phyloP scores from a whole-genome alignment of 2,888 invertebrate genomes.

The Harpalus rubripes region DNA sequence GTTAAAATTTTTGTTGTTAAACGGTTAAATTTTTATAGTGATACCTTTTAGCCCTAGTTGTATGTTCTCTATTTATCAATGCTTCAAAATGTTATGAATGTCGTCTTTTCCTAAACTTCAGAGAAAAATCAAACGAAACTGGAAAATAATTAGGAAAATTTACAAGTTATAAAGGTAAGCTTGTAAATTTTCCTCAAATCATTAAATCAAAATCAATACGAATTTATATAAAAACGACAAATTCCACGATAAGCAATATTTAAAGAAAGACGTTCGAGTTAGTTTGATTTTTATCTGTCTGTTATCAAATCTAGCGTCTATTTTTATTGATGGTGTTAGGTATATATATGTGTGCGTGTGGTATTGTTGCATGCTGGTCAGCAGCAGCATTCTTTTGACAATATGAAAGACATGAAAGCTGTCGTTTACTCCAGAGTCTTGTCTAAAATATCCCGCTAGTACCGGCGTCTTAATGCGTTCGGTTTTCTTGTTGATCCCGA shows the following conservation, averaged over 20 bases:
- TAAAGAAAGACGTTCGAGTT: slow-evolving; percentile 41
- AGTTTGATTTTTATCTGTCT: slow-evolving; percentile 59
- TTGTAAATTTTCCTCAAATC: slow-evolving; percentile 25
- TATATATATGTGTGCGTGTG: slow-evolving; percentile 59
- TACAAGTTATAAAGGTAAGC: slow-evolving; percentile 18
- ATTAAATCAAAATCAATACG: slow-evolving; percentile 54
- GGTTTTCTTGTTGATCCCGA: slow-evolving; percentile 65
- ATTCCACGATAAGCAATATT: slow-evolving; percentile 60
- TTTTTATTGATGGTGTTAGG: slow-evolving; percentile 67
- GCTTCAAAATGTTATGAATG: slow-evolving; percentile 66
- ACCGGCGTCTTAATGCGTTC: slow-evolving; percentile 41
- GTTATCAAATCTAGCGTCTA: slow-evolving; percentile 61
- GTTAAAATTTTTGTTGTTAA: slow-evolving; percentile 65
- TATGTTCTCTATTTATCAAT: slow-evolving; percentile 66
- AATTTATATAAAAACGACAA: slow-evolving; percentile 44
- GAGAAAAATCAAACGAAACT: slow-evolving; percentile 56
- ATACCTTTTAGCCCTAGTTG: slow-evolving; percentile 63
- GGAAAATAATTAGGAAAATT: slow-evolving; percentile 29
- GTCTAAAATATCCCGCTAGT: slow-evolving; percentile 50
- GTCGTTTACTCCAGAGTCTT: slow-evolving; percentile 53
- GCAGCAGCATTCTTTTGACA: slow-evolving; percentile 65
- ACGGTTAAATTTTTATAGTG: slow-evolving; percentile 63
- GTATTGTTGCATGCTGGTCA: slow-evolving; percentile 44
- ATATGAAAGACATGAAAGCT: slow-evolving; percentile 63
- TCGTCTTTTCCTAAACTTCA: slow-evolving; percentile 53